Percentiles rank a stretch among this genome's conserved stretches.
These are phyloP conservation scores for Pyrocephalus nanus DNA, from an alignment of 2,797 vertebrate genomes.

Conservation along the genomic window DNA sequence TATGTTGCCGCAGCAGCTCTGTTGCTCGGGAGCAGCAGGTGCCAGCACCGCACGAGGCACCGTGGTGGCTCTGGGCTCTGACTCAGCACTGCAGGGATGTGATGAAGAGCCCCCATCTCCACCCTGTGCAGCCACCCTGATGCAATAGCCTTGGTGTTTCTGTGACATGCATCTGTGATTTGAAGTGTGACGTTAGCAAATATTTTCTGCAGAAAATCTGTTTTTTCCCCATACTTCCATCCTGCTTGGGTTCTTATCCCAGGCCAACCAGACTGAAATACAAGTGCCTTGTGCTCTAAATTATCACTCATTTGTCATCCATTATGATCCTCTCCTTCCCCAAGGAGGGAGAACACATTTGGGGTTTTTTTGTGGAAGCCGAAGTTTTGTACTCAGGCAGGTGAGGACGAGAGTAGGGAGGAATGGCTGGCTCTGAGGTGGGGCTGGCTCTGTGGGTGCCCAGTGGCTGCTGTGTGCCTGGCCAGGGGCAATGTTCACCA, in stretches of 20 bases:
- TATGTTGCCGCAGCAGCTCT: background rate
- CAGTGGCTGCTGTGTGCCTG: background rate
- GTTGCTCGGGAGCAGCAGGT: background rate
- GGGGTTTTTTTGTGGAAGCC: background rate
- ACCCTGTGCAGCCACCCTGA: background rate
- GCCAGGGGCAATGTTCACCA: background rate
- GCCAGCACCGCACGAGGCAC: accelerated
- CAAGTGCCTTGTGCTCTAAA: background rate
- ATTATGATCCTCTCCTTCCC: background rate
- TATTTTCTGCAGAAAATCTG: background rate
- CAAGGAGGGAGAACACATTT: background rate
- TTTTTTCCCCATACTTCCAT: background rate
- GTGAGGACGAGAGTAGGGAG: accelerated
- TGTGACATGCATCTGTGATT: background rate
- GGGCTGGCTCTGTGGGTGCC: background rate
- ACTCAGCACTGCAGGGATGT: background rate
- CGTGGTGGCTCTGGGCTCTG: background rate
- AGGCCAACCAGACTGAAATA: background rate
- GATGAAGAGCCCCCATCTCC: background rate
- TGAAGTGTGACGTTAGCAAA: background rate
- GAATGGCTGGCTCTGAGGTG: background rate
- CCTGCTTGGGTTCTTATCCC: background rate
- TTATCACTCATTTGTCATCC: background rate
- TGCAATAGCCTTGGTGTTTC: background rate
- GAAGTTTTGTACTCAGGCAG: background rate